A percentile compares a stretch with the other conserved stretches of the same genome.
phyloP scores from a whole-genome alignment of 23 tunicate species.

The Botrylloides violaceus region DNA sequence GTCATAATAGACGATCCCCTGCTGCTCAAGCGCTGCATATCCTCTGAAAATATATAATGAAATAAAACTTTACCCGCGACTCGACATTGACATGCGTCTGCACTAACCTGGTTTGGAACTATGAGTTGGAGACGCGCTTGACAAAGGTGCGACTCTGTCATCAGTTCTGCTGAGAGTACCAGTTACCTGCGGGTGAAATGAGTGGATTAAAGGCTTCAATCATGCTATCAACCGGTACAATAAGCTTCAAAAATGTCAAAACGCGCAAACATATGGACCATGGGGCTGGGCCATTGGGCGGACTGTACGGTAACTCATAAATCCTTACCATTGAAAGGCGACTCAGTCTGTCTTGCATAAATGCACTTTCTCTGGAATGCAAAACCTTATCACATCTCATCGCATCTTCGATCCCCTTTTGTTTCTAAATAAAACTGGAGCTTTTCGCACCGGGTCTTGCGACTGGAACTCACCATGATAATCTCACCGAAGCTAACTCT shows the following conservation, averaged over 20 bases:
- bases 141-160: constrained; percentile 6
- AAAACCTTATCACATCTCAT: constrained; percentile 61
- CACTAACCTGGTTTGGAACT: too few relatives aligned
- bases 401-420: constrained; percentile 71
- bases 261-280: not conserved
- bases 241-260: too few relatives aligned
- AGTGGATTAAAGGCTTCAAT: too few relatives aligned
- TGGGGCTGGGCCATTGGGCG: not conserved
- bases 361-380: constrained; percentile 27
- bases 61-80: not conserved
- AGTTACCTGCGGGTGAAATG: not conserved
- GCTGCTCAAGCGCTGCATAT: not conserved
- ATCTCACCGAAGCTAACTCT: constrained; percentile 54
- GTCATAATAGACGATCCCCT: not conserved
- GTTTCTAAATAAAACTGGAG: constrained; percentile 25
- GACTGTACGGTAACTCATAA: not conserved
- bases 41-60: not conserved
- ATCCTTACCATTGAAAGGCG: constrained; percentile 36
- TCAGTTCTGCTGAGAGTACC: not conserved
- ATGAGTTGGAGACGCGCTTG: constrained; percentile 6
- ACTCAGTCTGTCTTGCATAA: constrained; percentile 53
- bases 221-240: too few relatives aligned
- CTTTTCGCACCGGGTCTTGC: not conserved
- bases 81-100: too few relatives aligned
- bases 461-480: too few relatives aligned